phyloP scores from a whole-genome alignment of 2,113 vertebrate genomes.

The Eudorcas thomsonii region DNA sequence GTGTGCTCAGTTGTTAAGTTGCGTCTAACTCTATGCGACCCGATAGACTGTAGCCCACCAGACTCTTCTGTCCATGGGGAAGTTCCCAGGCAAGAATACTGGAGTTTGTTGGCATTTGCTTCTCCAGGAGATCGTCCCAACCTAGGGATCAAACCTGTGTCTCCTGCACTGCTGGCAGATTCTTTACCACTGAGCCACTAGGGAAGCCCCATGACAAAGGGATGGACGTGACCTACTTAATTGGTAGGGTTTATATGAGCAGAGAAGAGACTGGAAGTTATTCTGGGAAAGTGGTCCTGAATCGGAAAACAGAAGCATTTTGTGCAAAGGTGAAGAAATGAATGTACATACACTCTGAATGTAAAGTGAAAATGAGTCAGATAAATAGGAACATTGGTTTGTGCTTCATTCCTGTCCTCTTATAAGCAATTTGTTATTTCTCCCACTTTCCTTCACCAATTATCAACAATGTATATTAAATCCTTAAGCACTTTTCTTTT shows the following conservation, averaged over 20 bases:
- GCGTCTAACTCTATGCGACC: not conserved
- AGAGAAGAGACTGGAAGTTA: not conserved
- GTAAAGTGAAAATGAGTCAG: not conserved
- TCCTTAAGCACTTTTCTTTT: not conserved
- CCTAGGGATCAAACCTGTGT: not conserved
- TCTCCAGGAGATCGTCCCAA: not conserved
- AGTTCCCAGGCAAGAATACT: not conserved
- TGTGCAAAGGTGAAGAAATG: not conserved
- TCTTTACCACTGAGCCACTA: not conserved
- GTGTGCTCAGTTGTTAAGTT: not conserved
- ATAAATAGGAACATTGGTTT: not conserved
- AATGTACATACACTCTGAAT: not conserved
- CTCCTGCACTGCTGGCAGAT: not conserved
- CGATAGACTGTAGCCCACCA: not conserved
- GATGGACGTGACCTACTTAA: not conserved
- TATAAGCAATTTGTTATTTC: not conserved
- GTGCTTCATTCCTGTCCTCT: not conserved
- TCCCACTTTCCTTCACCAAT: not conserved
- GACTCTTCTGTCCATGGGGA: not conserved
- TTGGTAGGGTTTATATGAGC: rapidly evolving
- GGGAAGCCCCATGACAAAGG: not conserved
- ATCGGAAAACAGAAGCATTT: not conserved
- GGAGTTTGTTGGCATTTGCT: not conserved
- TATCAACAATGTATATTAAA: not conserved
- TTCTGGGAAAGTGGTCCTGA: not conserved